Evolutionary conservation across 2,888 invertebrate genomes (phyloP).

Genomic region (Drosophila rellima): DNA sequence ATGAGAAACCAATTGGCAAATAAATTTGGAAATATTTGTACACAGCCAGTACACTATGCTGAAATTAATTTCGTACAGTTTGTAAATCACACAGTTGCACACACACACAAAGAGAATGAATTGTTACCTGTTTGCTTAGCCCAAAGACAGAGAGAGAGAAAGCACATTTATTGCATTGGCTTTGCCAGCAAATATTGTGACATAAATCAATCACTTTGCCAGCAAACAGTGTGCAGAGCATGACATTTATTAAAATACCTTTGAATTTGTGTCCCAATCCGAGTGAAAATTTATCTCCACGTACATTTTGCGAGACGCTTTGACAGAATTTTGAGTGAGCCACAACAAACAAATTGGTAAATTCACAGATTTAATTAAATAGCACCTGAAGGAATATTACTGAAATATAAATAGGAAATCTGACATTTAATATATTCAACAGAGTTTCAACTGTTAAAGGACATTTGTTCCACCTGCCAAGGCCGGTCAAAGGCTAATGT

Average conservation of each 20-base stretch:
- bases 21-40: neutral
- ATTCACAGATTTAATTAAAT: conserved; percentile 44
- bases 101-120: conserved; percentile 4
- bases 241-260: conserved; percentile 64
- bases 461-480: conserved; percentile 2
- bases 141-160: conserved; percentile 16
- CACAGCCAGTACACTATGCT: neutral
- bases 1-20: neutral
- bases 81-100: conserved; percentile 25
- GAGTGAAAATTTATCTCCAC: conserved; percentile 3
- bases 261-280: conserved; percentile 29
- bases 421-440: conserved; percentile 8
- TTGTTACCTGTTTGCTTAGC: conserved; percentile 39
- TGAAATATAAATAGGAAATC: neutral
- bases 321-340: neutral
- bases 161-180: conserved; percentile 27
- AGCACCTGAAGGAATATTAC: conserved; percentile 7
- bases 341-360: conserved; percentile 17
- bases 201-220: conserved; percentile 66
- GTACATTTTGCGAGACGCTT: conserved; percentile 21
- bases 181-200: conserved; percentile 60
- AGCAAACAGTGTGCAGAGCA: conserved; percentile 38
- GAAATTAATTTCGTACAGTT: conserved; percentile 45
- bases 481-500: conserved; percentile 27
- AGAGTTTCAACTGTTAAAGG: neutral